Percentiles rank a stretch among this genome's conserved stretches.
Conservation (phyloP, 2,797 vertebrate genomes). For the Cuniculus paca region DNA sequence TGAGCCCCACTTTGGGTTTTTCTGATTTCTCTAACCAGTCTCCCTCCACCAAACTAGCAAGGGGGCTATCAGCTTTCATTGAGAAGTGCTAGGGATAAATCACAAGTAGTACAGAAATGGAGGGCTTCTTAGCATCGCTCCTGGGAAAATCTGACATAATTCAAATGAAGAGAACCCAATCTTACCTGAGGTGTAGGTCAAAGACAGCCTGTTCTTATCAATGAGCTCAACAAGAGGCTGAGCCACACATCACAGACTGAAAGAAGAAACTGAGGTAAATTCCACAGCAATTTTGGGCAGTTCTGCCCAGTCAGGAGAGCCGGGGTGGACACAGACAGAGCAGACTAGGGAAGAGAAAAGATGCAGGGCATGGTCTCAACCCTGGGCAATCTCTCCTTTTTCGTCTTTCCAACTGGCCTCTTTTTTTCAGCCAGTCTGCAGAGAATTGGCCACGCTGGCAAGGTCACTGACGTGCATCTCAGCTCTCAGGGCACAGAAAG, state of each 20-base stretch:
- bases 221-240: slow-evolving; percentile 58
- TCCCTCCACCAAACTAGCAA: not conserved
- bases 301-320: slow-evolving; percentile 35
- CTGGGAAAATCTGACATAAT: not conserved
- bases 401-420: slow-evolving; percentile 77
- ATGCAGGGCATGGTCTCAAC: slow-evolving; percentile 68
- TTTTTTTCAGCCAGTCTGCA: slow-evolving; percentile 80
- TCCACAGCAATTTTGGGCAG: not conserved
- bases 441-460: slow-evolving; percentile 75
- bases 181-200: slow-evolving; percentile 87
- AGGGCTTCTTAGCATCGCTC: not conserved
- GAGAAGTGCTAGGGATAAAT: not conserved
- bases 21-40: not conserved
- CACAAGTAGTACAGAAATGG: not conserved
- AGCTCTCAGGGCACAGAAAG: slow-evolving; percentile 80
- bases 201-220: slow-evolving; percentile 62
- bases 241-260: not conserved
- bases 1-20: not conserved
- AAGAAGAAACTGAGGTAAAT: not conserved
- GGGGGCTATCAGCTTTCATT: not conserved
- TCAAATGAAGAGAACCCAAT: slow-evolving; percentile 73
- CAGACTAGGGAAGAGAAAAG: slow-evolving; percentile 56
- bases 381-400: slow-evolving; percentile 67
- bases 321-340: slow-evolving; percentile 35
- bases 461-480: slow-evolving; percentile 78